Evolutionary conservation across 2,113 vertebrate genomes (phyloP).

Genomic region (Ondatra zibethicus): DNA sequence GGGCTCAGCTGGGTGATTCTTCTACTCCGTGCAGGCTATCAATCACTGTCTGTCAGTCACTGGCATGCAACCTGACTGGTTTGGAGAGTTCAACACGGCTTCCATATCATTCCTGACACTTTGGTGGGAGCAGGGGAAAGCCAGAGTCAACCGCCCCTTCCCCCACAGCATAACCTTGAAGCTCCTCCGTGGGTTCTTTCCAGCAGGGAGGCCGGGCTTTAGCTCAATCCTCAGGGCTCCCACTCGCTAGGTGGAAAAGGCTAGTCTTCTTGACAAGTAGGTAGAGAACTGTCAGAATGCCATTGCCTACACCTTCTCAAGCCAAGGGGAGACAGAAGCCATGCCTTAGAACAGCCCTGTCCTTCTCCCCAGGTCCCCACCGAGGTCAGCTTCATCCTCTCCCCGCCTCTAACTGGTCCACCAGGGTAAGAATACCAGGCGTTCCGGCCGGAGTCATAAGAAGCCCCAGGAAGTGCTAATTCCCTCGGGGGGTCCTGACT

Average conservation of each 20-base stretch:
- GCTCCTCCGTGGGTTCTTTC: neutral
- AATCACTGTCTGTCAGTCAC: neutral
- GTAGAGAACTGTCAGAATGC: too few species aligned
- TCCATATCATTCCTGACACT: neutral
- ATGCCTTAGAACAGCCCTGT: neutral
- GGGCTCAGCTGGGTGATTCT: slow-evolving; percentile 5
- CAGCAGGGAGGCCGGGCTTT: neutral
- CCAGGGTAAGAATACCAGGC: neutral
- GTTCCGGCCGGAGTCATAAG: neutral
- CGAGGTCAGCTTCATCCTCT: neutral
- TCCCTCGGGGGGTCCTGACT: neutral
- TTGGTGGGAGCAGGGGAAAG: neutral
- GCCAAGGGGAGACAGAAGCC: neutral
- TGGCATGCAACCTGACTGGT: neutral
- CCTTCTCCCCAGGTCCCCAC: neutral
- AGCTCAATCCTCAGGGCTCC: neutral
- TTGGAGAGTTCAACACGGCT: too few species aligned
- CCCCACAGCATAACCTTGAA: neutral
- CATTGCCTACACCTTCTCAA: neutral
- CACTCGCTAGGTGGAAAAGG: neutral
- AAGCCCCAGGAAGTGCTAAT: neutral
- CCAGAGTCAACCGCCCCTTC: neutral
- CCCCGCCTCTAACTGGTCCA: neutral
- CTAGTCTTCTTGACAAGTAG: neutral
- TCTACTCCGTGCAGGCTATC: neutral